Conservation (phyloP, 2,797 vertebrate genomes). For the Luscinia megarhynchos region DNA sequence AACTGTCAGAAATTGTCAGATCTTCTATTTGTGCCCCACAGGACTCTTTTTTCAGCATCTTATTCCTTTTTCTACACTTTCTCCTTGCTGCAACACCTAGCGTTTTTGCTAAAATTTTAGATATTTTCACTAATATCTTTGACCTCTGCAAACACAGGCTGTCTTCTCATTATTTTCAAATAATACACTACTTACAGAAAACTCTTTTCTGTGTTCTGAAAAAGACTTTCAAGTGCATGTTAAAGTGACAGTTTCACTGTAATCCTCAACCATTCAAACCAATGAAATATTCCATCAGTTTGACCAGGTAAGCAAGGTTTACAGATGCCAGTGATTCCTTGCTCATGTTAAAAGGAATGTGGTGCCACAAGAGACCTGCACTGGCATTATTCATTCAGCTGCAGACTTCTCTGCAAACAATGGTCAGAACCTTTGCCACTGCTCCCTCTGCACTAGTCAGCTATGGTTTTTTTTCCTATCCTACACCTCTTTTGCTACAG, state of each 20-base stretch:
- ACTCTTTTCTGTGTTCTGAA: neutral
- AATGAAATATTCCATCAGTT: neutral
- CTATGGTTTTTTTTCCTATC: neutral
- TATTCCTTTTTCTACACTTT: neutral
- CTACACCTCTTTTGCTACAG: neutral
- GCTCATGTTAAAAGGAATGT: neutral
- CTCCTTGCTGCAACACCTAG: neutral
- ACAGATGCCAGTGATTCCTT: neutral
- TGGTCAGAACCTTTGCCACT: neutral
- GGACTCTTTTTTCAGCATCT: neutral
- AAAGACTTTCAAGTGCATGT: neutral
- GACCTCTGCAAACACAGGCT: constrained; percentile 7
- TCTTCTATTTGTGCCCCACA: constrained; percentile 33
- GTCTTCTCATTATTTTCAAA: constrained; percentile 2
- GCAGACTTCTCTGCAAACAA: neutral
- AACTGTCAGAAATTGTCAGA: constrained; percentile 65
- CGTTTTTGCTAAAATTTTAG: constrained; percentile 1
- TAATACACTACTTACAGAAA: constrained; percentile 2
- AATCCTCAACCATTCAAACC: neutral
- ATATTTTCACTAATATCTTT: constrained; percentile 31
- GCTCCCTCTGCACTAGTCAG: neutral
- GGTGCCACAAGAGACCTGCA: neutral
- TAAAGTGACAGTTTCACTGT: neutral
- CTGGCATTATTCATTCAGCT: neutral
- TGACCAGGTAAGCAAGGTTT: constrained; percentile 1